phyloP scores from a whole-genome alignment of 2,797 vertebrate species.

The Ptychobarbus kaznakovi region DNA sequence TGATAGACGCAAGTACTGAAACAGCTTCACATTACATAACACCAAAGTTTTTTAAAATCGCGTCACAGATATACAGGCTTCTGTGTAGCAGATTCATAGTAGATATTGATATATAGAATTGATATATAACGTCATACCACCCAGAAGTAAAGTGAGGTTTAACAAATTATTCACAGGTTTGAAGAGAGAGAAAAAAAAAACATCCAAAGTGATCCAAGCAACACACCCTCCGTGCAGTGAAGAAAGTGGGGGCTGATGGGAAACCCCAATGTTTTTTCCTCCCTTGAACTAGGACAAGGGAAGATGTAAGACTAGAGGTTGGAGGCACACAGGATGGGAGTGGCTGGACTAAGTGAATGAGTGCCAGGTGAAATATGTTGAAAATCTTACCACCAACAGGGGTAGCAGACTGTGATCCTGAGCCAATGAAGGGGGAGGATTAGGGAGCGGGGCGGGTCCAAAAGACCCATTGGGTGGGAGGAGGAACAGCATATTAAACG shows the following conservation, averaged over 20 bases:
- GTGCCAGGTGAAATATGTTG: conserved; percentile 77
- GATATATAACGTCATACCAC: not conserved
- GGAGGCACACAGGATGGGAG: conserved; percentile 63
- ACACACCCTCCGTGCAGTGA: conserved; percentile 54
- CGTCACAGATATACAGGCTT: not conserved
- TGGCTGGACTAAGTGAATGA: conserved; percentile 73
- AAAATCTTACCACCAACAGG: conserved; percentile 95
- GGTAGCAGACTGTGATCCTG: conserved; percentile 99
- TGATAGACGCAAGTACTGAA: too few species aligned
- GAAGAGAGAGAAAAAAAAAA: not conserved
- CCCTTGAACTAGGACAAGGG: not conserved
- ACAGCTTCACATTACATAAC: not conserved
- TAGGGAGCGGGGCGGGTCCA: conserved; percentile 77
- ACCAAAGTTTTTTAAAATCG: not conserved
- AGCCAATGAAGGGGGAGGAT: conserved; percentile 87
- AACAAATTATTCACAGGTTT: conserved; percentile 18
- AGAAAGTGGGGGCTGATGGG: conserved; percentile 43
- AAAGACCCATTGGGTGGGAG: conserved; percentile 77
- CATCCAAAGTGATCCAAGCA: conserved; percentile 51
- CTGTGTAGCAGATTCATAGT: not conserved
- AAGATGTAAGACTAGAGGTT: conserved; percentile 52
- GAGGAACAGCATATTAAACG: conserved; percentile 90
- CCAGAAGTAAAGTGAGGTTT: conserved; percentile 15
- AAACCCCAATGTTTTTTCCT: not conserved
- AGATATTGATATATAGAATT: not conserved